Evolutionary conservation across 1,140 invertebrate species (phyloP).

Genomic region (Bacillus rossius): DNA sequence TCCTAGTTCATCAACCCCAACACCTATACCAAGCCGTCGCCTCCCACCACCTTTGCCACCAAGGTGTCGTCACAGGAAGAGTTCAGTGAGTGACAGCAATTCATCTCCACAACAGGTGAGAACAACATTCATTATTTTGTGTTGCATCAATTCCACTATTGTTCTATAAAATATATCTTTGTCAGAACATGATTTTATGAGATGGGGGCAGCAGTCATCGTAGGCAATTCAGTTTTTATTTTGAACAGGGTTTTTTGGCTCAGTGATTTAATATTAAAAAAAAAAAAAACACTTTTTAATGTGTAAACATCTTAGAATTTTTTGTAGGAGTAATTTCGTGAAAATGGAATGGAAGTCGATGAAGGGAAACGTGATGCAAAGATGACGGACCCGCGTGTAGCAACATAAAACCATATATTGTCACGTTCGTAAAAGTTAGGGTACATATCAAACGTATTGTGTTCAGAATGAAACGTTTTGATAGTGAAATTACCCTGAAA

Average conservation of each 20-base stretch:
- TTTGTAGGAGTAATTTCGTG: no score
- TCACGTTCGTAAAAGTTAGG: no score
- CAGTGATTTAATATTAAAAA: not conserved
- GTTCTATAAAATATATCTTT: no score
- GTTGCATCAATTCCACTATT: no score
- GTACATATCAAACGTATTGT: no score
- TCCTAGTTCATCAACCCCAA: slow-evolving; percentile 34
- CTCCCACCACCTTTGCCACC: slow-evolving; percentile 54
- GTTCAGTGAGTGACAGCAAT: slow-evolving; percentile 49
- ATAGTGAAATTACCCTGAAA: no score
- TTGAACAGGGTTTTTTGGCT: not conserved
- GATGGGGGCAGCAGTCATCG: not conserved
- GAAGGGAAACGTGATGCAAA: no score
- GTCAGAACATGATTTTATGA: not conserved
- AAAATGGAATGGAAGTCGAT: no score
- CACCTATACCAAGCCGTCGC: slow-evolving; percentile 39
- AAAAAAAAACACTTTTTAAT: slow-evolving; percentile 8
- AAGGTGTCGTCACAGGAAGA: slow-evolving; percentile 50
- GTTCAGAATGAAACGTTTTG: no score
- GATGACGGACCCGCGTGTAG: no score
- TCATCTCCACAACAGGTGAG: slow-evolving; percentile 46
- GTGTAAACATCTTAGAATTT: not conserved
- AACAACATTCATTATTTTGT: slow-evolving; percentile 2
- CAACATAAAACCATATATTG: no score
- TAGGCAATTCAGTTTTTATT: not conserved